A percentile compares a stretch with the other conserved stretches of the same genome.
These are phyloP conservation scores for Heterochromis multidens DNA, from an alignment of 2,113 vertebrate genomes.

Conservation along the genomic window DNA sequence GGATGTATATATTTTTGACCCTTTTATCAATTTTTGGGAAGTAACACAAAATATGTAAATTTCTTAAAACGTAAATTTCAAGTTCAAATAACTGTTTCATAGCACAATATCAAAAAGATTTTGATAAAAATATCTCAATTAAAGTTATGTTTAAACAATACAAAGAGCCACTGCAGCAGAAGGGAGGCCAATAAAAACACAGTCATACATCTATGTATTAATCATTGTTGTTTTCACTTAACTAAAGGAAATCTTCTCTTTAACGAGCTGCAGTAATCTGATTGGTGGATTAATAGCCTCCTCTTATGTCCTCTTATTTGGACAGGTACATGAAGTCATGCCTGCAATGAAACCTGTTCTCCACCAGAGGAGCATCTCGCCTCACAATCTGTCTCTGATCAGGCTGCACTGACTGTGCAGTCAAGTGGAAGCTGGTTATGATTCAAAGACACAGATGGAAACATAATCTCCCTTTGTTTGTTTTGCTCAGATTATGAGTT, in stretches of 20 bases:
- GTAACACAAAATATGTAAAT: not conserved
- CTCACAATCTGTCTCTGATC: not conserved
- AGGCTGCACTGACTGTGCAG: not conserved
- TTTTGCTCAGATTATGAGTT: not conserved
- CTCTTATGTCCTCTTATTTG: not conserved
- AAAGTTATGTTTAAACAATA: not conserved
- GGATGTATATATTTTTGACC: not conserved
- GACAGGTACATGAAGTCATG: not conserved
- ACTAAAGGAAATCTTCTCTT: not conserved
- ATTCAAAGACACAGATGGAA: not conserved
- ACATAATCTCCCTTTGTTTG: not conserved
- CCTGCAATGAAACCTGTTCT: slow-evolving; percentile 1
- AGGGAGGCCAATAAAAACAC: too few species aligned
- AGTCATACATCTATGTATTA: not conserved
- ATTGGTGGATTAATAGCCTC: not conserved
- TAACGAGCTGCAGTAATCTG: not conserved
- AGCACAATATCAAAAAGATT: too few species aligned
- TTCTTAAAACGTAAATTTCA: too few species aligned
- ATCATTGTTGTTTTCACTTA: not conserved
- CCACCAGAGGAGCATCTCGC: slow-evolving; percentile 42
- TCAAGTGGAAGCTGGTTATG: not conserved
- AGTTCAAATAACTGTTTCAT: too few species aligned
- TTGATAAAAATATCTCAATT: not conserved
- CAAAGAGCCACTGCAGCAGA: not conserved
- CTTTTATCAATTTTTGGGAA: not conserved